Base-by-base conservation (phyloP, 2,888 invertebrate genomes). In the Philhelius pedissequus region DNA sequence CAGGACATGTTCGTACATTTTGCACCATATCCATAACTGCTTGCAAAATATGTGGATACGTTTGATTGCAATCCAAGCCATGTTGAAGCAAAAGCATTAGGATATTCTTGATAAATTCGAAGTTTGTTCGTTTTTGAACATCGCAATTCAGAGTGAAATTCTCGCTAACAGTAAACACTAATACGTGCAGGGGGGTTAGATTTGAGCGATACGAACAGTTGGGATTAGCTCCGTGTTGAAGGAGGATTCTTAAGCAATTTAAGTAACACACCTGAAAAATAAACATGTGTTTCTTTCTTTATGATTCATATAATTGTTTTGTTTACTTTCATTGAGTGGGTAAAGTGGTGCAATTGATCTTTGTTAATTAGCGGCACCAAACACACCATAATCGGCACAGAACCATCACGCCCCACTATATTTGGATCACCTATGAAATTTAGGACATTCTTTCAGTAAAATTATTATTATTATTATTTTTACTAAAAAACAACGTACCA, bases 351-450 rank as follows among this genome's bases (percentile, higher is more conserved):
- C 58, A 95, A 90, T 58, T 95, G 94, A 90, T 95, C 95, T 89
- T 95, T 95, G 89, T 95, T 95, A 75, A 96, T 94, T 35, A 96
- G 91, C 52, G 95, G 95, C 73, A 95, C 95, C 74, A 96, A 91
- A 88, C 95, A 94, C 30, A 96, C 94, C 94, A 95, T 95, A 74
- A 96, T 93, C 11, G 96, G 95, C 62, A 94, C 94, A 43, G 94
- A 94, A 20, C 95, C 95, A 90, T 95, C 95, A 22, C 95, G 91
- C 5, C 95, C 95, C 20, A 95, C 95, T 89, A 94, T 93, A 89
- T 95, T 95, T 20, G 95, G 95, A 91, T 94, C 93, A 79, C 93
- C 93, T 93, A 27, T 20, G 20, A 79, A 27, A 60, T 40, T 22
- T 40, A 13, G 3, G 35, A 32, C 15, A 13, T 13, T 18, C 3